Percentiles rank a stretch among this genome's conserved stretches.
Conservation (phyloP, 2,888 invertebrate species). For the Rhagonycha lutea region DNA sequence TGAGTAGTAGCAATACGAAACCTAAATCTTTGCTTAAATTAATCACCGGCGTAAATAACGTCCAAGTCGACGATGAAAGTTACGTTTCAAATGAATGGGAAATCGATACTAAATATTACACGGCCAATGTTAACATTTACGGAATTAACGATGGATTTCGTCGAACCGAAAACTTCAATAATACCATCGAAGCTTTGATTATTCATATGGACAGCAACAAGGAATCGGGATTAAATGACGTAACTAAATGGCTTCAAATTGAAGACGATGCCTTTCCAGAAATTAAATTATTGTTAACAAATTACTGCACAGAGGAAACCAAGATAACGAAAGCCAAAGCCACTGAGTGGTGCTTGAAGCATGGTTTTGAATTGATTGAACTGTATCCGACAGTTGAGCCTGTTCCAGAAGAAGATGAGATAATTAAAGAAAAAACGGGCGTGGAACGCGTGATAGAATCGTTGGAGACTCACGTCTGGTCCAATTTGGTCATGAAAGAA, state of each 20-base stretch:
- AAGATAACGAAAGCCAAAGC: constrained; percentile 54
- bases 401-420: constrained; percentile 56
- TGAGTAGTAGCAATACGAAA: constrained; percentile 51
- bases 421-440: constrained; percentile 66
- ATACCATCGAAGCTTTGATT: constrained; percentile 64
- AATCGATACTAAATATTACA: constrained; percentile 75
- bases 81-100: constrained; percentile 56
- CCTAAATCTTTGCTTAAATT: constrained; percentile 52
- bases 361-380: constrained; percentile 72
- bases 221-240: constrained; percentile 53
- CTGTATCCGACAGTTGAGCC: constrained; percentile 56
- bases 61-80: constrained; percentile 37
- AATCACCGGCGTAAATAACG: constrained; percentile 45
- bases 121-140: constrained; percentile 64
- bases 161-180: constrained; percentile 55
- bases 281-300: constrained; percentile 63
- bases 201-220: constrained; percentile 64
- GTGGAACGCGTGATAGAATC: constrained; percentile 70
- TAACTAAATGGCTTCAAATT: constrained; percentile 46
- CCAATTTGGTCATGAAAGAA: constrained; percentile 66
- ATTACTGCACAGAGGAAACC: constrained; percentile 56
- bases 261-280: constrained; percentile 53
- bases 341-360: constrained; percentile 68
- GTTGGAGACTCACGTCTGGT: constrained; percentile 73
- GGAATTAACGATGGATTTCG: constrained; percentile 56